Conservation (phyloP, 2,797 vertebrate genomes). For the Anomalospiza imberbis region DNA sequence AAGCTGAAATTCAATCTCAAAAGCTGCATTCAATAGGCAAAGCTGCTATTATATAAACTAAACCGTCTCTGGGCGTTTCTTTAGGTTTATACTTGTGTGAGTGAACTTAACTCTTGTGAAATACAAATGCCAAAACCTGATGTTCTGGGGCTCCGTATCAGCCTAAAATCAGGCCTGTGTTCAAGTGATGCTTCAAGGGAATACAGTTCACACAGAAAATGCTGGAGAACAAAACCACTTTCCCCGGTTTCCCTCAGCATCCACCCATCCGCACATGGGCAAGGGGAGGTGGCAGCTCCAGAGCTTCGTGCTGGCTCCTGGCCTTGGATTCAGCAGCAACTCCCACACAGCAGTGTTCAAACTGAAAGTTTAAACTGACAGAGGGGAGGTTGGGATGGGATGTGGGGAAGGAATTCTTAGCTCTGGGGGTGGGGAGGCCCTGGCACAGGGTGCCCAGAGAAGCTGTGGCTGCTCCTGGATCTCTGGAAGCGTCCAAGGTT, state of each 20-base stretch:
- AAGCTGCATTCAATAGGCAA: background rate
- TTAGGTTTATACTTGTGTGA: background rate
- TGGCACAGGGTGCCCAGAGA: background rate
- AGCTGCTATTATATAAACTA: slow-evolving; percentile 5
- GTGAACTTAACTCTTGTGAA: background rate
- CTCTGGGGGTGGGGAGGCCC: background rate
- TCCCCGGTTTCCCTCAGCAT: background rate
- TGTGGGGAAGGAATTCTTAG: background rate
- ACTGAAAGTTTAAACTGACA: background rate
- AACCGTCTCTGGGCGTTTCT: background rate
- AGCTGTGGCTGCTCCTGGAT: background rate
- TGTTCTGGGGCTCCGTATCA: background rate
- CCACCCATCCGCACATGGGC: background rate
- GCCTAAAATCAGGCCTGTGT: background rate
- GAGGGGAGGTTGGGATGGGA: background rate
- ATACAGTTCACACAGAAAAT: background rate
- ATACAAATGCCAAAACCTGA: background rate
- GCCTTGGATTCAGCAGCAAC: background rate
- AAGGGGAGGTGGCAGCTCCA: background rate
- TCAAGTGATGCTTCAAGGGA: background rate
- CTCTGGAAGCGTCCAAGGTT: background rate
- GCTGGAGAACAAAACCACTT: background rate
- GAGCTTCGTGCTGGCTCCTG: background rate
- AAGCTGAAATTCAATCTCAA: slow-evolving; percentile 17
- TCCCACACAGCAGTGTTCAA: background rate